A percentile compares a stretch with the other conserved stretches of the same genome.
phyloP scores from a whole-genome alignment of 2,113 vertebrate species.

The Amphiprion percula region DNA sequence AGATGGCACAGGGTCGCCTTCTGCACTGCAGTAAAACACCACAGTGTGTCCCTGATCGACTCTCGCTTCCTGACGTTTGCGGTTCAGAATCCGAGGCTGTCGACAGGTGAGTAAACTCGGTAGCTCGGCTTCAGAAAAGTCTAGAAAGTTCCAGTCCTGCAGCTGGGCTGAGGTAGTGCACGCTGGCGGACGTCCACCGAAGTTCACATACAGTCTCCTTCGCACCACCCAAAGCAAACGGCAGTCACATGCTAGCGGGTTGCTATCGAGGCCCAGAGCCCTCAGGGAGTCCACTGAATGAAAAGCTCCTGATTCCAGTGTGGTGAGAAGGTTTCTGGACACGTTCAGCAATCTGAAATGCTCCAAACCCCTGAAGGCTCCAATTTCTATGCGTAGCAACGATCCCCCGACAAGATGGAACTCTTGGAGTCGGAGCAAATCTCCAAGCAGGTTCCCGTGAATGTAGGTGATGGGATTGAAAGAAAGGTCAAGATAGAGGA shows the following conservation, averaged over 20 bases:
- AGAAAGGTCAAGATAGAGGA: constrained; percentile 88
- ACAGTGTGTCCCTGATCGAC: constrained; percentile 86
- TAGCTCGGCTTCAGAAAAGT: constrained; percentile 82
- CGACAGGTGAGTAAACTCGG: constrained; percentile 86
- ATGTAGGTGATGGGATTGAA: constrained; percentile 89
- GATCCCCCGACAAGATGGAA: constrained; percentile 84
- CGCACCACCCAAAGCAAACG: constrained; percentile 89
- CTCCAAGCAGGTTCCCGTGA: constrained; percentile 75
- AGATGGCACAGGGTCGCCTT: constrained; percentile 87
- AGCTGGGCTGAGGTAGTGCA: constrained; percentile 82
- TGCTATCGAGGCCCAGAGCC: constrained; percentile 86
- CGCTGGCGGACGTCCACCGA: constrained; percentile 75
- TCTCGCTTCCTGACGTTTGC: constrained; percentile 69
- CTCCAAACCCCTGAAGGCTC: constrained; percentile 84
- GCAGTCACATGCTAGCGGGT: constrained; percentile 91
- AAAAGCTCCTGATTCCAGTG: constrained; percentile 85
- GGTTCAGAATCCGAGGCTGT: constrained; percentile 82
- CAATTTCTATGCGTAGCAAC: constrained; percentile 81
- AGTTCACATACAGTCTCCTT: constrained; percentile 77
- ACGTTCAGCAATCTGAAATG: constrained; percentile 86
- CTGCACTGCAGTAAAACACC: constrained; percentile 84
- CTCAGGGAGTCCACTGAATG: constrained; percentile 83
- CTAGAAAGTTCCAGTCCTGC: constrained; percentile 81
- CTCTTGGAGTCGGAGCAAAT: constrained; percentile 88
- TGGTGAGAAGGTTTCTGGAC: constrained; percentile 86